phyloP scores from a whole-genome alignment of 2,113 vertebrate genomes.

The Pterophyllum scalare region DNA sequence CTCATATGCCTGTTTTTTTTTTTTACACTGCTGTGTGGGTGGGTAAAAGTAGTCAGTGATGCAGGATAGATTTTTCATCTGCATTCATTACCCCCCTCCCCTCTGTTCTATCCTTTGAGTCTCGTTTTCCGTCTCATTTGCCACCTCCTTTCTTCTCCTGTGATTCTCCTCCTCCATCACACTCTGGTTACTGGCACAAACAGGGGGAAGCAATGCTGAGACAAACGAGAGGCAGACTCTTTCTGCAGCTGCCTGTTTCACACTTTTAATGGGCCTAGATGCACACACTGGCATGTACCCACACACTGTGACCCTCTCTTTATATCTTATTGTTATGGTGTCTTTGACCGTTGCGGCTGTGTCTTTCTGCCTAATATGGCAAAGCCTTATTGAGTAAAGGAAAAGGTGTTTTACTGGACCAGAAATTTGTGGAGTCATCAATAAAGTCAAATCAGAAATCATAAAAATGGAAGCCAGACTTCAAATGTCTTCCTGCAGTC shows the following conservation, averaged over 20 bases:
- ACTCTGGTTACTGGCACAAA: slow-evolving; percentile 1
- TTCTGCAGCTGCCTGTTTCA: slow-evolving; percentile 9
- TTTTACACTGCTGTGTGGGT: not conserved
- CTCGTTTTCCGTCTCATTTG: slow-evolving; percentile 23
- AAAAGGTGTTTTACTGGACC: not conserved
- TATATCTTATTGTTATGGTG: not conserved
- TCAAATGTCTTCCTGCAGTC: not conserved
- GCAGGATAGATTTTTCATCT: slow-evolving; percentile 12
- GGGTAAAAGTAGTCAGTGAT: not conserved
- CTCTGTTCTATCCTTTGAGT: not conserved
- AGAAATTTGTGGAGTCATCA: not conserved
- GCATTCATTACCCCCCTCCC: slow-evolving; percentile 13
- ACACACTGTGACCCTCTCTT: not conserved
- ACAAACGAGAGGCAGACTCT: slow-evolving; percentile 19
- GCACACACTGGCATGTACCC: not conserved
- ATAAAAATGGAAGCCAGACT: not conserved
- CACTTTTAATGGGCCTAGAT: slow-evolving; percentile 27
- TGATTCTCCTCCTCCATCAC: slow-evolving; percentile 20
- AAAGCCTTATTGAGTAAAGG: not conserved
- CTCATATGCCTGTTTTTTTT: not conserved
- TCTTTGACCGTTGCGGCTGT: not conserved
- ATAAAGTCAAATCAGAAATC: not conserved
- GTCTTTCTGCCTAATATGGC: not conserved
- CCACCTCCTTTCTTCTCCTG: not conserved
- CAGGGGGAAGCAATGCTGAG: not conserved